Evolutionary conservation across 2,888 invertebrate genomes (phyloP).

Genomic region (Arctia plantaginis): DNA sequence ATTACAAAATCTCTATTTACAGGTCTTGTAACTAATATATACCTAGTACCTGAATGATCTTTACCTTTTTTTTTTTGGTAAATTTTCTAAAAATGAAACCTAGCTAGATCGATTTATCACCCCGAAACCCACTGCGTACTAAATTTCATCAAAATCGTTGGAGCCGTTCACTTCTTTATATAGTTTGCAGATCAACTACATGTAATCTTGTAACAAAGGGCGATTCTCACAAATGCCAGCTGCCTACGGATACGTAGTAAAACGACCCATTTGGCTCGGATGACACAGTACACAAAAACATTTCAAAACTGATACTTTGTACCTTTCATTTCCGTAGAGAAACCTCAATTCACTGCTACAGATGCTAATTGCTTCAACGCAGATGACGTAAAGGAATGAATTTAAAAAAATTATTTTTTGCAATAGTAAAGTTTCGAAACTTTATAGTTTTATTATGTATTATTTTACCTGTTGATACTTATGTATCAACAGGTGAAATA

Average conservation of each 20-base stretch:
- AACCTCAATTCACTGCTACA: background rate
- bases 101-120: too few relatives aligned
- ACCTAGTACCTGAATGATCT: background rate
- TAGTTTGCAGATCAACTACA: background rate
- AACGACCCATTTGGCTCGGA: background rate
- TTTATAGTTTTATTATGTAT: background rate
- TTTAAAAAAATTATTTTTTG: background rate
- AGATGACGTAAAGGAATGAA: background rate
- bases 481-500: background rate
- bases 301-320: background rate
- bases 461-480: too few relatives aligned
- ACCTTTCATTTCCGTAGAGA: constrained; percentile 2
- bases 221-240: background rate
- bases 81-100: too few relatives aligned
- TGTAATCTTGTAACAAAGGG: background rate
- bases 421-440: background rate
- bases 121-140: too few relatives aligned
- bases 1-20: background rate
- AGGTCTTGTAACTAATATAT: background rate
- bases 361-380: background rate
- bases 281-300: constrained; percentile 5
- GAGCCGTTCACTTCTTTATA: too few relatives aligned
- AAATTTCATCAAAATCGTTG: too few relatives aligned
- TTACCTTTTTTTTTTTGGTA: background rate
- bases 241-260: background rate